Base-by-base conservation (phyloP, 1,140 invertebrate species). In the Leptestheria dahalacensis region DNA sequence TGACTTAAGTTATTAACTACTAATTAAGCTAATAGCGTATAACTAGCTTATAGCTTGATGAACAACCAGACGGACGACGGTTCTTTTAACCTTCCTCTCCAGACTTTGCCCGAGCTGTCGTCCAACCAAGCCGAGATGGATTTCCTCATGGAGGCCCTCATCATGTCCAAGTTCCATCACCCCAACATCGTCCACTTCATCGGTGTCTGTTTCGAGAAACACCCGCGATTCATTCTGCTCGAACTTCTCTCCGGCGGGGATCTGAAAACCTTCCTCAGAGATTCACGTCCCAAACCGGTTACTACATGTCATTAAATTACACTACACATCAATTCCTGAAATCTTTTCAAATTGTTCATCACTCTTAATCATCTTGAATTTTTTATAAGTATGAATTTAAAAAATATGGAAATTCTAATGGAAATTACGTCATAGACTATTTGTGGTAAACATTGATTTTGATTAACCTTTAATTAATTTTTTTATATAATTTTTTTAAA, bases 161-260 rank as follows among this genome's bases (percentile, higher is more conserved):
- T 98, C 18, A 96, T 98, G 90, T 93, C 89, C 65, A 94, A 95
- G 76, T 98, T 98, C 73, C 85, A 87, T 70, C 94, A 99, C 72
- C 85, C 91, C 0, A 98, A 99, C 68, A 96, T 99, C 62, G 95
- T 98, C 15, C 88, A 90, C 67, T 81, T 89, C 48, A 91, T 97
- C 62, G 95, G 95, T 0, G 92, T 97, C 3, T 97, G 92, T 68
- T 97, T 98, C 68, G 93, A 97, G 65, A 84, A 88, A 59, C 85
- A 91, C 75, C 91, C 91, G 0, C 81, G 91, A 66, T 97, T 92
- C 68, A 97, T 98, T 65, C 86, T 98, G 0, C 77, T 98, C 29
- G 96, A 99, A 70, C 78, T 97, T 11, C 76, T 99, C 51, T 87
- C 91, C 21, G 93, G 93, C 9, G 94, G 96, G 0, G 94, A 99